Percentiles rank a stretch among this genome's conserved stretches.
Conservation (phyloP, 2,797 vertebrate genomes). For the Echiichthys vipera region DNA sequence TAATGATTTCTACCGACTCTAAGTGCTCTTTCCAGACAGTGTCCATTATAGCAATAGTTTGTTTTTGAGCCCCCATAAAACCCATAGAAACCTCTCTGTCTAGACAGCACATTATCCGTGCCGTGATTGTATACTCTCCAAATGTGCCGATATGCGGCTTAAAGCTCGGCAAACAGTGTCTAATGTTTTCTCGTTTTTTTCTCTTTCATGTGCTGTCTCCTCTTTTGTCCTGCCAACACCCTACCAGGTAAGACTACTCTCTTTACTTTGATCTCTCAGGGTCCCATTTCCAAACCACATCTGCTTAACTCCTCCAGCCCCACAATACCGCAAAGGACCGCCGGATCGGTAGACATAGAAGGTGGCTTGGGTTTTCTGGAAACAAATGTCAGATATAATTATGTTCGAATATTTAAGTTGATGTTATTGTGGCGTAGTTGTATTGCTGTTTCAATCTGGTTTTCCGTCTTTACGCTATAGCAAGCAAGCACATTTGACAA, state of each 20-base stretch:
- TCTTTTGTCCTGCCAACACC: slow-evolving; percentile 67
- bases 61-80: slow-evolving; percentile 35
- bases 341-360: slow-evolving; percentile 26
- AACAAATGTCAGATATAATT: neutral
- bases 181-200: slow-evolving; percentile 69
- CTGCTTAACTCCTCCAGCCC: slow-evolving; percentile 18
- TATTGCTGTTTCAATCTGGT: neutral
- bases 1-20: slow-evolving; percentile 40
- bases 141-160: slow-evolving; percentile 53
- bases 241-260: slow-evolving; percentile 85
- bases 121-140: slow-evolving; percentile 23
- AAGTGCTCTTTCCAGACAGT: slow-evolving; percentile 50
- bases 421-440: neutral
- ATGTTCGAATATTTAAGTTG: neutral
- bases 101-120: slow-evolving; percentile 59
- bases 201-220: slow-evolving; percentile 83
- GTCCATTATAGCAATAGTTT: slow-evolving; percentile 49
- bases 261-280: slow-evolving; percentile 74
- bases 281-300: slow-evolving; percentile 60
- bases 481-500: neutral
- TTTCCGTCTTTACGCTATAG: neutral
- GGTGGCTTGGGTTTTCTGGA: neutral
- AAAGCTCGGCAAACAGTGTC: slow-evolving; percentile 59
- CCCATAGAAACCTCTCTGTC: slow-evolving; percentile 50
- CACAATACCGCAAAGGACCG: slow-evolving; percentile 57